Percentiles rank a stretch among this genome's conserved stretches.
Evolutionary conservation across 2,113 vertebrate species (phyloP).

Genomic region (Misgurnus anguillicaudatus): DNA sequence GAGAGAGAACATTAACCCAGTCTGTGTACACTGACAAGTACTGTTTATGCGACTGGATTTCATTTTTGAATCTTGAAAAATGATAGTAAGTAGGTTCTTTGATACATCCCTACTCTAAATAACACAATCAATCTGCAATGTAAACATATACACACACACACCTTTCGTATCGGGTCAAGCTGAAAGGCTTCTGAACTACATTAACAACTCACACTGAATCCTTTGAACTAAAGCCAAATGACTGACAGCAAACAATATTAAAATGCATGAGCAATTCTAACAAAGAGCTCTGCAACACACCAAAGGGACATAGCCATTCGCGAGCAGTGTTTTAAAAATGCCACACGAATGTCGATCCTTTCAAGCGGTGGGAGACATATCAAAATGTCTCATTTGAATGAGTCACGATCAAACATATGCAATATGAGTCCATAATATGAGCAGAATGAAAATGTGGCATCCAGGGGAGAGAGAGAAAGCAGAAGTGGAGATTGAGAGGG

Average conservation of each 20-base stretch:
- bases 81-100: not conserved
- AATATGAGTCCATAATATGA: constrained; percentile 53
- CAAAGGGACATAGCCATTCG: constrained; percentile 46
- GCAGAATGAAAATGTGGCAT: constrained; percentile 53
- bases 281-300: constrained; percentile 49
- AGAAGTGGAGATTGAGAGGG: constrained; percentile 51
- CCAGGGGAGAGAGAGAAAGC: constrained; percentile 42
- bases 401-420: constrained; percentile 58
- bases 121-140: constrained; percentile 31
- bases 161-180: constrained; percentile 19
- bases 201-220: constrained; percentile 48
- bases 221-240: constrained; percentile 57
- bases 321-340: constrained; percentile 49
- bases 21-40: not conserved
- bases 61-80: not conserved
- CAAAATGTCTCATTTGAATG: constrained; percentile 58
- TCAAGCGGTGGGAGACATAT: constrained; percentile 47
- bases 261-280: constrained; percentile 57
- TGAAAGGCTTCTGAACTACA: constrained; percentile 37
- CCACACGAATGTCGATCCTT: constrained; percentile 47
- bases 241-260: constrained; percentile 56
- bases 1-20: constrained; percentile 38
- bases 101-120: not conserved
- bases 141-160: constrained; percentile 37
- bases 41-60: not conserved